phyloP scores from a whole-genome alignment of 35 echinoderm and acorn worm species.

The Anneissia japonica region DNA sequence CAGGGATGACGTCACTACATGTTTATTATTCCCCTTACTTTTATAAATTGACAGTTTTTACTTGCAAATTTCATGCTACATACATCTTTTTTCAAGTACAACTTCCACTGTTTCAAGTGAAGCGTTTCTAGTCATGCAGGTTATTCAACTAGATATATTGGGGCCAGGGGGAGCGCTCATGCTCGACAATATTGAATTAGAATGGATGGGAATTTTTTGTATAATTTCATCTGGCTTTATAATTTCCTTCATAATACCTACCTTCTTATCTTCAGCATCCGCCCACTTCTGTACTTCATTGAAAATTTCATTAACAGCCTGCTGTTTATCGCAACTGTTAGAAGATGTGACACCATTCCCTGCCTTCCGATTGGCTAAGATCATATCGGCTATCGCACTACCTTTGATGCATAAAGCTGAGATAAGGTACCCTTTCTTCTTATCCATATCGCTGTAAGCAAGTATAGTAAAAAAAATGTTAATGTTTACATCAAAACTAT shows the following conservation, averaged over 20 bases:
- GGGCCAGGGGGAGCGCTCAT: background rate
- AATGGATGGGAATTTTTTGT: too few relatives aligned
- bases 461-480: too few relatives aligned
- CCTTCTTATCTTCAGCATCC: slow-evolving; percentile 90
- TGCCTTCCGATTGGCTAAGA: slow-evolving; percentile 14
- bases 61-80: background rate
- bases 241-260: slow-evolving; percentile 34
- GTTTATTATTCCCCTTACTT: too few relatives aligned
- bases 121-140: background rate
- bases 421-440: slow-evolving; percentile 67
- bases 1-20: too few relatives aligned
- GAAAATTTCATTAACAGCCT: slow-evolving; percentile 56
- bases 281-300: slow-evolving; percentile 86
- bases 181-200: background rate
- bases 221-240: too few relatives aligned
- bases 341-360: slow-evolving; percentile 7
- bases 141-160: background rate
- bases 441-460: slow-evolving; percentile 77
- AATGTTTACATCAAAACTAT: background rate
- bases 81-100: background rate
- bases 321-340: background rate
- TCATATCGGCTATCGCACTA: slow-evolving; percentile 48
- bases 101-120: background rate
- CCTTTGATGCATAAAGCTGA: slow-evolving; percentile 65
- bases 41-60: too few relatives aligned